Percentiles rank a stretch among this genome's conserved stretches.
phyloP scores from a whole-genome alignment of 2,888 invertebrate genomes.

The Gymnocheta viridis region DNA sequence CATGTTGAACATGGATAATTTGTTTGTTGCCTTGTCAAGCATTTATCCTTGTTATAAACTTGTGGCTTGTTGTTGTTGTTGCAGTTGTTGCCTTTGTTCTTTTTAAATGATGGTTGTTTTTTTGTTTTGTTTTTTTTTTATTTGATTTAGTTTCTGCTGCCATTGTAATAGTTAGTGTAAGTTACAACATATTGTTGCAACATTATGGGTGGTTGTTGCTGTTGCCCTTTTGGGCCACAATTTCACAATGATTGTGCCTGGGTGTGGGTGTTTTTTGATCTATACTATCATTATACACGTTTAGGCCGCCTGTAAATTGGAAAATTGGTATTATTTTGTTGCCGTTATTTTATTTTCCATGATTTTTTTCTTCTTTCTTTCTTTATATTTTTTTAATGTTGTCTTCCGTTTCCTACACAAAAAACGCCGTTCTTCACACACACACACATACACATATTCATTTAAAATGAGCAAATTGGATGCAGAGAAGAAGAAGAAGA shows the following conservation, averaged over 20 bases:
- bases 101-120: conserved; percentile 39
- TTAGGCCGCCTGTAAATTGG: conserved; percentile 79
- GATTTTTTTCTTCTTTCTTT: conserved; percentile 57
- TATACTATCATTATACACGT: conserved; percentile 58
- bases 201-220: conserved; percentile 56
- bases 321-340: conserved; percentile 75
- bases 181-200: conserved; percentile 45
- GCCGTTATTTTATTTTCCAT: conserved; percentile 67
- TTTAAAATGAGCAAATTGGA: neutral
- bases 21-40: conserved; percentile 73
- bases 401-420: conserved; percentile 52
- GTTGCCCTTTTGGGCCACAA: conserved; percentile 41
- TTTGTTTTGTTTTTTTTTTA: neutral
- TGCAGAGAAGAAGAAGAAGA: neutral
- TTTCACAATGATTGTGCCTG: conserved; percentile 42
- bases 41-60: conserved; percentile 77
- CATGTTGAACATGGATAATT: conserved; percentile 71
- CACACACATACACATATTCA: too few relatives aligned
- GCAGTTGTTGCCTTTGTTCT: conserved; percentile 18
- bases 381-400: conserved; percentile 58
- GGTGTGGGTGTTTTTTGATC: conserved; percentile 63
- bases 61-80: conserved; percentile 47
- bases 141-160: conserved; percentile 1
- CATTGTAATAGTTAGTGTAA: conserved; percentile 23
- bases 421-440: conserved; percentile 34